Base-by-base conservation (phyloP, 2,113 vertebrate species). In the Narcine bancroftii region DNA sequence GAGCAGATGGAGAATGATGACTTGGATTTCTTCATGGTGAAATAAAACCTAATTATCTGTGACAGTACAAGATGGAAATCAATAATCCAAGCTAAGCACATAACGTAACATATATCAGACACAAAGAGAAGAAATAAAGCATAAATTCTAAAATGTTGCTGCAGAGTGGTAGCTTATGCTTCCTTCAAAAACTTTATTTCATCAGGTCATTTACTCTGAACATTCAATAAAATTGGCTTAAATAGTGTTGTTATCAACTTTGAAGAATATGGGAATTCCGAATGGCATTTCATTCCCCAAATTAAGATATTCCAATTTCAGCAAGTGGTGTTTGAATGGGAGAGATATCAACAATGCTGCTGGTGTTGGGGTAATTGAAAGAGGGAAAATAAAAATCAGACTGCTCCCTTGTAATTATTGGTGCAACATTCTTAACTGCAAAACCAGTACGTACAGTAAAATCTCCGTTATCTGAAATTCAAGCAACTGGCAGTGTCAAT, bases 11-110 rank as follows among this genome's bases (percentile, higher is more conserved):
- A 91, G 65, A 47, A 91, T 69, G 89, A 91, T 91, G 39, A 91
- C 39, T 33, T 17, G 11, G 39, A 24, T 71, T 91, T 71, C 21
- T 47, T 91, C 63, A 26, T 91, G 89, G 36, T 13, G 36, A 71
- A 47, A 91, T 69, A 29, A 91, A 91, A 91, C 26, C 65, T 91
- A 91, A 91, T 91, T 91, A 91, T 2, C 89, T 69, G 42, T 91
- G 89, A 42, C 60, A 47, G 63, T 33, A 69, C 42, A 29, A 69
- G 89, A 47, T 13, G 4, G 65, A 91, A 69, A 69, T 71, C 89
- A 71, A 69, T 91, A 91, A 91, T 42, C 89, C 65, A 66, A 69
- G 65, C 63, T 66, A 69, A 69, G 39, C 36, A 69, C 26, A 45
- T 69, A 91, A 91, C 19, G 33, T 63, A 45, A 69, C 26, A 69